Percentiles rank a stretch among this genome's conserved stretches.
These are phyloP conservation scores for Anabacerthia variegaticeps DNA, from an alignment of 2,797 vertebrate genomes.

Conservation along the genomic window DNA sequence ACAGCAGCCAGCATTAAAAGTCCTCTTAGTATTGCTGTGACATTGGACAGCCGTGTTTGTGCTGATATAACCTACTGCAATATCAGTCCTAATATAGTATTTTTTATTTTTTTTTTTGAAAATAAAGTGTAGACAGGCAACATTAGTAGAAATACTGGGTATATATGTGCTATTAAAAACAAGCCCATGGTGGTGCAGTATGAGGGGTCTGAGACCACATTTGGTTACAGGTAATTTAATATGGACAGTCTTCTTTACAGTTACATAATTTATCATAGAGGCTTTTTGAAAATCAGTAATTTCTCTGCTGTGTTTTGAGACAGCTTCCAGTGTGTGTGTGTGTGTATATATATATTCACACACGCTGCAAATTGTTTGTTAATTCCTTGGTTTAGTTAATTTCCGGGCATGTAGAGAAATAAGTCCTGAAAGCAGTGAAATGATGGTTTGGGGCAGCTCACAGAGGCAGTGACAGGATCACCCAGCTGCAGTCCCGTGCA, in stretches of 20 bases:
- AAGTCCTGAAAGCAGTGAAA: not conserved
- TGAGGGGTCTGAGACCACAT: not conserved
- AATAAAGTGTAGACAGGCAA: not conserved
- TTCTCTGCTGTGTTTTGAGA: not conserved
- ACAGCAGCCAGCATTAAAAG: conserved; percentile 35
- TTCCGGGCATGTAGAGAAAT: not conserved
- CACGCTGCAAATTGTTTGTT: not conserved
- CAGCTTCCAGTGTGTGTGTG: not conserved
- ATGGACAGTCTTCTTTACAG: not conserved
- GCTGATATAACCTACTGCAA: not conserved
- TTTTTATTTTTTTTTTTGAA: not conserved
- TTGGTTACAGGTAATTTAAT: not conserved
- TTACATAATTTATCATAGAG: not conserved
- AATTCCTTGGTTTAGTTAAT: not conserved
- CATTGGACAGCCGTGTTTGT: not conserved
- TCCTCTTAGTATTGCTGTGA: conserved; percentile 40
- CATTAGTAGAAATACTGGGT: not conserved
- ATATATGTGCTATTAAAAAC: not conserved
- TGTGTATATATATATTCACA: not conserved
- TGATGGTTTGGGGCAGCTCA: not conserved
- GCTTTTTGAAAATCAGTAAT: not conserved
- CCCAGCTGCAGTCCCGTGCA: fast-evolving
- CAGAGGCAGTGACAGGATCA: not conserved
- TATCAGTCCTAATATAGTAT: conserved; percentile 2
- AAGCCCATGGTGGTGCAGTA: not conserved